phyloP scores from a whole-genome alignment of 2,888 invertebrate genomes.

The Orthosia cruda region DNA sequence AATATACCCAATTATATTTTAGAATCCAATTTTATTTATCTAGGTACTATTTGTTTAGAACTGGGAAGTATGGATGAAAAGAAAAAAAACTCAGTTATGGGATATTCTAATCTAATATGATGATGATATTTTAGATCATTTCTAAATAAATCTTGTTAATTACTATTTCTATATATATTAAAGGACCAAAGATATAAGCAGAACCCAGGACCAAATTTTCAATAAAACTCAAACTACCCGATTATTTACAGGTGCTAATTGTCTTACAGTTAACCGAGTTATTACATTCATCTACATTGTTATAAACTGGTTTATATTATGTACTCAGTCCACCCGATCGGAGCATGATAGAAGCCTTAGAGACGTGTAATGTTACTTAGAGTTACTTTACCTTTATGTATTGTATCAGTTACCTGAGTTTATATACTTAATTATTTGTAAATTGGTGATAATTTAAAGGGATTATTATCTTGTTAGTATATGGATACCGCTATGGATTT shows the following conservation, averaged over 20 bases:
- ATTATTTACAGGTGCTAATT: slow-evolving; percentile 21
- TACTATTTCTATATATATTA: no score
- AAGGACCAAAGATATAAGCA: background rate
- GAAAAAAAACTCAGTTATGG: no score
- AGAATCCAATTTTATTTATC: no score
- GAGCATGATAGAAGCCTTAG: slow-evolving; percentile 40
- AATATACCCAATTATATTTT: no score
- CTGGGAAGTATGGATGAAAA: no score
- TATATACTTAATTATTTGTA: background rate
- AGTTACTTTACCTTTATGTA: slow-evolving; percentile 44
- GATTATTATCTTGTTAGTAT: background rate
- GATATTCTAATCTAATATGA: no score
- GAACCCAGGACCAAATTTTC: slow-evolving; percentile 15
- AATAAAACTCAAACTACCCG: background rate
- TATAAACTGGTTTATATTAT: slow-evolving; percentile 12
- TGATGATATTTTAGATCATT: no score
- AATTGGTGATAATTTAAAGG: slow-evolving; percentile 6
- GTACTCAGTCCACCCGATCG: slow-evolving; percentile 33
- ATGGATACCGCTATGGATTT: background rate
- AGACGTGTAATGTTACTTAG: slow-evolving; percentile 59
- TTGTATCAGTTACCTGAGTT: slow-evolving; percentile 47
- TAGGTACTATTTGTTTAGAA: no score
- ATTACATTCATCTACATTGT: slow-evolving; percentile 23
- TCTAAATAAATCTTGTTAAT: no score
- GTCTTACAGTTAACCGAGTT: slow-evolving; percentile 28